Evolutionary conservation across 2,888 invertebrate genomes (phyloP).

Genomic region (Oxyscelio sp.): DNA sequence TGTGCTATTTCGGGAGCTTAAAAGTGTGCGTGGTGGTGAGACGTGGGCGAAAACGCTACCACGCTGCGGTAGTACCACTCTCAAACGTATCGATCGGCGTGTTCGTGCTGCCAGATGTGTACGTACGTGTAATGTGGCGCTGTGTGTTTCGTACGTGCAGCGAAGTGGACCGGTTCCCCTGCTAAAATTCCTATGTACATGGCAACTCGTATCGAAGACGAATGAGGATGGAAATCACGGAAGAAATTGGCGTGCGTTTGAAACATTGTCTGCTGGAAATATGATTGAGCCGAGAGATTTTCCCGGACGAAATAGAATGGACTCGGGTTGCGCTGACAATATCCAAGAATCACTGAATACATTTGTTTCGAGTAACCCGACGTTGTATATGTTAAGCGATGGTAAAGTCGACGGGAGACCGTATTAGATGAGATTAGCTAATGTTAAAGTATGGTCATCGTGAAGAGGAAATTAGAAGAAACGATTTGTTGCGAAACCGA

Average conservation of each 20-base stretch:
- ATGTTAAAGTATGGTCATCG: no score
- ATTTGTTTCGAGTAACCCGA: no score
- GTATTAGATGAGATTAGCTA: no score
- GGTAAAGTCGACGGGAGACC: no score
- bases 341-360: no score
- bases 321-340: no score
- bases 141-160: constrained; percentile 32
- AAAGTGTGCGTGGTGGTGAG: no score
- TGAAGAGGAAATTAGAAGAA: no score
- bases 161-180: constrained; percentile 48
- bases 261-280: background rate
- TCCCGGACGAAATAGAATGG: background rate
- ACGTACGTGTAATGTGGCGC: no score
- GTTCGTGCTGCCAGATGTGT: no score
- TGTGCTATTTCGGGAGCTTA: constrained; percentile 70
- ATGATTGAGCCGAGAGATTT: constrained; percentile 26
- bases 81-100: constrained; percentile 71
- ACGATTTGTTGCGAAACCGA: no score
- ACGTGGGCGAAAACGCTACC: constrained; percentile 70
- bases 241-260: constrained; percentile 22
- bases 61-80: constrained; percentile 67
- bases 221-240: constrained; percentile 57
- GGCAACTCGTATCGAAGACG: constrained; percentile 56
- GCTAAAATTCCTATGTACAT: constrained; percentile 62
- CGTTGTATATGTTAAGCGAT: no score